Percentiles rank a stretch among this genome's conserved stretches.
These are phyloP conservation scores for Falco novaeseelandiae DNA, from an alignment of 2,797 vertebrate genomes.

Conservation along the genomic window DNA sequence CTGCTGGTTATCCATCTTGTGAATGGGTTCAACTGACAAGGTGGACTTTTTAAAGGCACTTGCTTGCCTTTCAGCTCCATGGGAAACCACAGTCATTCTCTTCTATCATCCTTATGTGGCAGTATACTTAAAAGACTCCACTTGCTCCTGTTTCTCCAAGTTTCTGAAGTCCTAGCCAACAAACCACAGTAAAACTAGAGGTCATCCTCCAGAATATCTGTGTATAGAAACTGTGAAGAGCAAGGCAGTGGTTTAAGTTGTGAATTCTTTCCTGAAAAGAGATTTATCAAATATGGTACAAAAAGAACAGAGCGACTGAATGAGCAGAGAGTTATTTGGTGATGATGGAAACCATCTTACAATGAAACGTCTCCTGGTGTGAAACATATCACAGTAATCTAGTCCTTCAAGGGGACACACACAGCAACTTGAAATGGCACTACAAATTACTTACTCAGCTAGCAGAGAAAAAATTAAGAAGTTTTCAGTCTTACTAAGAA, in stretches of 20 bases:
- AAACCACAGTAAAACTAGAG: not conserved
- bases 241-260: not conserved
- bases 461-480: not conserved
- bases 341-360: slow-evolving; percentile 20
- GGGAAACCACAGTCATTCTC: not conserved
- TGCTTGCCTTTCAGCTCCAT: not conserved
- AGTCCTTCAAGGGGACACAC: not conserved
- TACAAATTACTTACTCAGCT: not conserved
- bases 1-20: not conserved
- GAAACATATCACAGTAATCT: not conserved
- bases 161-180: not conserved
- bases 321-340: slow-evolving; percentile 11
- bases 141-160: not conserved
- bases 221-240: not conserved
- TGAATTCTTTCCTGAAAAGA: not conserved
- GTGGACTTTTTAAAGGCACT: not conserved
- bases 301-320: not conserved
- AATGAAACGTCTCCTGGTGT: not conserved
- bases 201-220: not conserved
- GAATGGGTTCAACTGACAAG: not conserved
- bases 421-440: not conserved
- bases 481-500: not conserved
- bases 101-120: not conserved
- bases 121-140: not conserved
- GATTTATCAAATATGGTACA: not conserved